Base-by-base conservation (phyloP, 1,140 invertebrate genomes). In the Ips nitidus region DNA sequence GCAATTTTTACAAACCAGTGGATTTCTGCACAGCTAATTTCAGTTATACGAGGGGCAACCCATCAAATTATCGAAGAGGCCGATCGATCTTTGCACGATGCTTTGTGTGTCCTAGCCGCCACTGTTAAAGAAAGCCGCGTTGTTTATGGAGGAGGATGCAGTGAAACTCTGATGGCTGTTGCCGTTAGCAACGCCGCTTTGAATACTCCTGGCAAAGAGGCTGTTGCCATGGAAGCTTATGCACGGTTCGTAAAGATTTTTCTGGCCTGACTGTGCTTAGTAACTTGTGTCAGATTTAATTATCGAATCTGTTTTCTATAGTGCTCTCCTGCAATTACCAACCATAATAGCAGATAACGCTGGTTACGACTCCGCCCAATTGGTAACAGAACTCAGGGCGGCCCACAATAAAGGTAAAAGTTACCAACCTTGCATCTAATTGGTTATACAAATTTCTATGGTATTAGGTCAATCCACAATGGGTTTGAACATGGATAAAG, bases 21-120 rank as follows among this genome's bases (percentile, higher is more conserved):
- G n/a, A 36, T 36, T 55, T 55, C 8, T 55, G 52, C 6, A 47
- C 45, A 47, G 22, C 3, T 50, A 22, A 50, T 50, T 60, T 5
- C 41, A 73, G 91, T 99, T 0, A 91, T 99, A 62, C 89, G 98
- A 67, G 98, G 98, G 62, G 97, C 98, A n/a, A 99, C 98, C 2
- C 92, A 98, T 79, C 98, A 99, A 83, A 99, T 99, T 77, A 87
- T 99, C 6, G 98, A 99, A 77, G 98, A 99, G 83, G 98, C 98
- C 1, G 97, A 99, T 75, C 87, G 98, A 52, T 99, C 98, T 1
- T 81, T 99, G 3, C 98, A 99, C 78, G 98, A 99, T 81, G 98
- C 98, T 2, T 85, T 99, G 0, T 99, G 98, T 82, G 98, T 99
- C 0, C 84, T 99, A 37, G 88, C 94, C 0, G 94, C 97, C 55